Conservation (phyloP, 2,888 invertebrate species). For the Dione juno region DNA sequence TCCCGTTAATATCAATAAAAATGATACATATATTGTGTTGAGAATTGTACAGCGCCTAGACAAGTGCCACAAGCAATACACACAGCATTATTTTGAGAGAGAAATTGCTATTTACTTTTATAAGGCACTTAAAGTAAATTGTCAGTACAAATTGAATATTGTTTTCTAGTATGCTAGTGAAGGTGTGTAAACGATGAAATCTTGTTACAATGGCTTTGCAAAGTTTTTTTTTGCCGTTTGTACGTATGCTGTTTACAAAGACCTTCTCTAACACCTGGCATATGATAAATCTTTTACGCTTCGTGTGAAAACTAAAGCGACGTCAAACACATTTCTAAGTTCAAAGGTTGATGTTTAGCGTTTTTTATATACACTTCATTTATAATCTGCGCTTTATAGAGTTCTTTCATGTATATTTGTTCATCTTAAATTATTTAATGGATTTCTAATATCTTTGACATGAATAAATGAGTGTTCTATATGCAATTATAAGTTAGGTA, state of each 20-base stretch:
- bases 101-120: conserved; percentile 56
- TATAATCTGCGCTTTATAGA: conserved; percentile 11
- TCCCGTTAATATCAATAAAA: conserved; percentile 44
- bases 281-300: conserved; percentile 44
- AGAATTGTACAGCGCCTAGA: conserved; percentile 50
- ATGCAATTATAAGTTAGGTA: too few species aligned
- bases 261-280: conserved; percentile 36
- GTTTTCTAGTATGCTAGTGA: conserved; percentile 4
- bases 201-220: conserved; percentile 6
- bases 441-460: neutral
- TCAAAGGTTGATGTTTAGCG: conserved; percentile 27
- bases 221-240: conserved; percentile 20
- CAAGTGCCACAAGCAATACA: conserved; percentile 53
- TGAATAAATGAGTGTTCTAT: too few species aligned
- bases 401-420: neutral
- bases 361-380: conserved; percentile 7
- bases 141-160: conserved; percentile 19
- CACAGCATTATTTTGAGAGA: conserved; percentile 26
- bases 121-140: conserved; percentile 52
- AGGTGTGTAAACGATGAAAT: conserved; percentile 2
- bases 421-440: too few species aligned
- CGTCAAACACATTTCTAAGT: conserved; percentile 34
- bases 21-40: neutral
- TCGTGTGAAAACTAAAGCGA: conserved; percentile 37
- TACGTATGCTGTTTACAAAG: conserved; percentile 40